Conservation (phyloP, 2,797 vertebrate species). For the Phrynocephalus guinanensis region DNA sequence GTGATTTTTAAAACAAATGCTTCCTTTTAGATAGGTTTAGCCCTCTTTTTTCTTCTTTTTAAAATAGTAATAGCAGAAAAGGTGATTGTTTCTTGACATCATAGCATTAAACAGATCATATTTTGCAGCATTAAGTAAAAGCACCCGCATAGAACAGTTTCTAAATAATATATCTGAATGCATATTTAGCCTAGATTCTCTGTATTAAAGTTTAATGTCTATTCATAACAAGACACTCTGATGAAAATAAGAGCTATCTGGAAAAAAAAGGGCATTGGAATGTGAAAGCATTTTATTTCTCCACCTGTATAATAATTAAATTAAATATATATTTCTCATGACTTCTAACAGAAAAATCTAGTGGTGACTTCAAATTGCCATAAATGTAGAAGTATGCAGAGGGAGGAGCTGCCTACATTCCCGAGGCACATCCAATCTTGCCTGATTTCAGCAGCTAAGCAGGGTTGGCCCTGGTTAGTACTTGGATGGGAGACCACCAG, state of each 20-base stretch:
- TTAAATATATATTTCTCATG: neutral
- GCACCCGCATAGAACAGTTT: constrained; percentile 35
- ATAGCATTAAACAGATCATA: constrained; percentile 42
- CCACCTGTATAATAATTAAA: neutral
- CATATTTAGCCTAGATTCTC: constrained; percentile 53
- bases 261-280: neutral
- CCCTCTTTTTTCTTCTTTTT: neutral
- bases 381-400: neutral
- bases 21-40: constrained; percentile 45
- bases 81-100: constrained; percentile 26
- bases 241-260: constrained; percentile 44
- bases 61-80: constrained; percentile 1
- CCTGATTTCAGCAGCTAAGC: too few relatives aligned
- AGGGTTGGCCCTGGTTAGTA: too few relatives aligned
- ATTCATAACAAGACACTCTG: constrained; percentile 38
- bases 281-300: constrained; percentile 21
- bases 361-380: neutral
- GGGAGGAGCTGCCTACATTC: too few relatives aligned
- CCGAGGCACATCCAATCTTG: too few relatives aligned
- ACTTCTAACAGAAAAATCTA: neutral
- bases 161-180: constrained; percentile 69
- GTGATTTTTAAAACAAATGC: constrained; percentile 29
- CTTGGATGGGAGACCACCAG: too few relatives aligned
- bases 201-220: constrained; percentile 51
- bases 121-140: constrained; percentile 56